phyloP scores from a whole-genome alignment of 92 coral and sea anemone species.

The Actinernus sp. region DNA sequence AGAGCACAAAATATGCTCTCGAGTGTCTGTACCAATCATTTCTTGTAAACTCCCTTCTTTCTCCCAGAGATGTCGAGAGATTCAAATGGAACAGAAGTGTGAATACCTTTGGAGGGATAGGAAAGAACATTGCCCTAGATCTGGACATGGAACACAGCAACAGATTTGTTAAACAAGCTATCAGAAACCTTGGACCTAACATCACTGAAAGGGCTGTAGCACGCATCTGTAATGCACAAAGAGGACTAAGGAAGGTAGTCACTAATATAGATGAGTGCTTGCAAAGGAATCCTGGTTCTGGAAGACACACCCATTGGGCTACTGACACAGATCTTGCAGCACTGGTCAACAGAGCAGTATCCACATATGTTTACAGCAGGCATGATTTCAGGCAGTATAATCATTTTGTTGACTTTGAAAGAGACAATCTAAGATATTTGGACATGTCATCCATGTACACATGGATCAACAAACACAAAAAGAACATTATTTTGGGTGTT shows the following conservation, averaged over 20 bases:
- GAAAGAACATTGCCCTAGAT: slow-evolving; percentile 49
- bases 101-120: slow-evolving; percentile 38
- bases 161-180: slow-evolving; percentile 24
- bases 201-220: slow-evolving; percentile 37
- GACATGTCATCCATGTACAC: slow-evolving; percentile 19
- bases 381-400: too few relatives aligned
- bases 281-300: slow-evolving; percentile 23
- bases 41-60: slow-evolving; percentile 52
- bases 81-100: slow-evolving; percentile 49
- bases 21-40: too few relatives aligned
- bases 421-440: slow-evolving; percentile 16
- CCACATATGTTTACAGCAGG: slow-evolving; percentile 4
- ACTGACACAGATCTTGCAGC: slow-evolving; percentile 9
- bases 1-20: slow-evolving; percentile 56
- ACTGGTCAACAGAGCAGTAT: slow-evolving; percentile 2
- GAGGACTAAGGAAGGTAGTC: background rate
- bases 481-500: too few relatives aligned
- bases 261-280: slow-evolving; percentile 1
- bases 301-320: slow-evolving; percentile 23
- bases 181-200: slow-evolving; percentile 39
- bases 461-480: too few relatives aligned
- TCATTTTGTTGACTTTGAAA: slow-evolving; percentile 11
- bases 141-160: slow-evolving; percentile 57
- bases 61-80: slow-evolving; percentile 49
- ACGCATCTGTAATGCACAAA: slow-evolving; percentile 35